Evolutionary conservation across 2,797 vertebrate species (phyloP), one percentile per base, ranked within the genome.

Genomic region (Phaenicophaeus curvirostris): DNA sequence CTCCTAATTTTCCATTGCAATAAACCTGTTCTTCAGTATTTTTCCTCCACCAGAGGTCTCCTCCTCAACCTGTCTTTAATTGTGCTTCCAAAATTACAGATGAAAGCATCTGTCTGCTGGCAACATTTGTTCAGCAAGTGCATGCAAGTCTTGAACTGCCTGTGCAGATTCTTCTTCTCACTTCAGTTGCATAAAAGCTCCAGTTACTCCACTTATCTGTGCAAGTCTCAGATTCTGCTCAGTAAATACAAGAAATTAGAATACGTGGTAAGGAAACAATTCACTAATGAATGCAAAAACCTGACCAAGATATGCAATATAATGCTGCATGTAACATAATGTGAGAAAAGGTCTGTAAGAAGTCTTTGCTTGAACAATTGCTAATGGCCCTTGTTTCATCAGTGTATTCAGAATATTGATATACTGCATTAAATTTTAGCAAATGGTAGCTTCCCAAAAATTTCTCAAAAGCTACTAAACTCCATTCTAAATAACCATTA

Each of bases 11-110:
- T 71, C 25, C 62, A 37, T 23, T 17, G 41, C 48, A 75, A 51
- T 41, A 74, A 89, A 83, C 19, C 23, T 55, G n/a, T 46, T 58
- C 16, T 71, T 72, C 28, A 25, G 21, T 59, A 23, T 53, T 66
- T 92, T 71, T 71, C 37, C 25, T 71, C 85, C 81, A 86, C 76
- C 51, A 91, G 93, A 89, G 76, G 81, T 94, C 78, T 82, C 77
- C 41, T 91, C 28, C 53, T 83, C 41, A 61, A 41, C 21, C 27
- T 57, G 27, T 46, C 54, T 75, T 69, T 73, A 63, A 35, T 20
- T 61, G 21, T 41, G 13, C 71, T 89, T 57, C 63, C 30, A 15
- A 53, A 75, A 74, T 69, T 79, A 41, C 16, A 21, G 9, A 71
- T 37, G 15, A 69, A 83, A 75, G 27, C 30, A 71, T 75, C 35